phyloP scores from a whole-genome alignment of 2,888 invertebrate species.

The Melikaiella ostensackeni region DNA sequence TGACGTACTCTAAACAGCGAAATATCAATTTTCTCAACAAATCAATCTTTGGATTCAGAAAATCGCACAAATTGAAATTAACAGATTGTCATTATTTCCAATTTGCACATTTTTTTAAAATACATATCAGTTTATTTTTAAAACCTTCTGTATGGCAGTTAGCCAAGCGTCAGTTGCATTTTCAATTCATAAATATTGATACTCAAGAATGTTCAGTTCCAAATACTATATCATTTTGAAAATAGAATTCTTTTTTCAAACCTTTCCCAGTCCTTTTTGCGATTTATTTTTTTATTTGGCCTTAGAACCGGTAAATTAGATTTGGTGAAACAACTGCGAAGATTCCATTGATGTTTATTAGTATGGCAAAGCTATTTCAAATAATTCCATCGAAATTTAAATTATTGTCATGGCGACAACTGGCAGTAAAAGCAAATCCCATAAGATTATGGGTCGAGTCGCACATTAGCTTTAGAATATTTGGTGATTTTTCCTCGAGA shows the following conservation, averaged over 20 bases:
- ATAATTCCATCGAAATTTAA: too few relatives aligned
- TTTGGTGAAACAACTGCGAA: background rate
- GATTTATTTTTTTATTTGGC: too few relatives aligned
- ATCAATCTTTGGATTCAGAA: background rate
- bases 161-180: background rate
- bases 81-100: background rate
- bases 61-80: background rate
- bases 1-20: background rate
- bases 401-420: too few relatives aligned
- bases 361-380: too few relatives aligned
- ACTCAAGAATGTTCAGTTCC: background rate
- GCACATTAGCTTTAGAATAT: conserved; percentile 42
- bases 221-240: background rate
- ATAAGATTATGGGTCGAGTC: conserved; percentile 8
- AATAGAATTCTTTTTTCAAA: background rate
- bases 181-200: conserved; percentile 10
- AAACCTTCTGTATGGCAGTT: background rate
- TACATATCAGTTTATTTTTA: background rate
- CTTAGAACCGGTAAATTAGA: background rate
- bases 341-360: background rate
- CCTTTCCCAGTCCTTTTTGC: too few relatives aligned
- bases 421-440: background rate
- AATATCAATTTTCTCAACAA: conserved; percentile 12
- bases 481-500: conserved; percentile 37
- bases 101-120: background rate